Percentiles rank a stretch among this genome's conserved stretches.
These are phyloP conservation scores for Bombus affinis DNA, from an alignment of 1,140 invertebrate genomes.

Conservation along the genomic window DNA sequence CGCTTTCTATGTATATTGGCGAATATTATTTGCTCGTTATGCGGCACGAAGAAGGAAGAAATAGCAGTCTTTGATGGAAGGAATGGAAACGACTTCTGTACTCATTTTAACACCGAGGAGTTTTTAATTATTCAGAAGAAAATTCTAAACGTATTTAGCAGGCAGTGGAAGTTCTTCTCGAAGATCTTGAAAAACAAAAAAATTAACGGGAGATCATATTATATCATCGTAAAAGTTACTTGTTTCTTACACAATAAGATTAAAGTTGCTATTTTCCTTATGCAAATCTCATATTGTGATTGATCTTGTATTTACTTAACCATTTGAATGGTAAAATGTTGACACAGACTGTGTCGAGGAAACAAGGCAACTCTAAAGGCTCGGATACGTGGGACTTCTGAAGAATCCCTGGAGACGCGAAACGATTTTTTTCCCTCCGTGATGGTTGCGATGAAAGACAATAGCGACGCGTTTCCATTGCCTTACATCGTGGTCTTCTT, in stretches of 20 bases:
- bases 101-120: background rate
- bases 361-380: background rate
- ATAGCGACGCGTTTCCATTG: conserved; percentile 46
- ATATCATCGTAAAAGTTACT: background rate
- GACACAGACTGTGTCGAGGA: background rate
- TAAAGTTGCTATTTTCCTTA: background rate
- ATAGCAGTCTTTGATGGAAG: background rate
- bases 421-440: conserved; percentile 37
- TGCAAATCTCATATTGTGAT: background rate
- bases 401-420: conserved; percentile 23
- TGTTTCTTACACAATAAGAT: background rate
- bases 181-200: background rate
- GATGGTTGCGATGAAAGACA: conserved; percentile 30
- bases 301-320: background rate
- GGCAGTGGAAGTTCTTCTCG: background rate
- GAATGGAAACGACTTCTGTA: background rate
- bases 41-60: background rate
- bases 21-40: background rate
- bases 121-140: background rate
- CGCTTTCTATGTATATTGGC: background rate
- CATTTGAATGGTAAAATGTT: background rate
- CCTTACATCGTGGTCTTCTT: conserved; percentile 32
- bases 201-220: background rate
- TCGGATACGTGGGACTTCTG: conserved; percentile 6
- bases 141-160: background rate